A percentile compares a stretch with the other conserved stretches of the same genome.
phyloP scores from a whole-genome alignment of 2,888 invertebrate genomes.

The Monopis laevigella region DNA sequence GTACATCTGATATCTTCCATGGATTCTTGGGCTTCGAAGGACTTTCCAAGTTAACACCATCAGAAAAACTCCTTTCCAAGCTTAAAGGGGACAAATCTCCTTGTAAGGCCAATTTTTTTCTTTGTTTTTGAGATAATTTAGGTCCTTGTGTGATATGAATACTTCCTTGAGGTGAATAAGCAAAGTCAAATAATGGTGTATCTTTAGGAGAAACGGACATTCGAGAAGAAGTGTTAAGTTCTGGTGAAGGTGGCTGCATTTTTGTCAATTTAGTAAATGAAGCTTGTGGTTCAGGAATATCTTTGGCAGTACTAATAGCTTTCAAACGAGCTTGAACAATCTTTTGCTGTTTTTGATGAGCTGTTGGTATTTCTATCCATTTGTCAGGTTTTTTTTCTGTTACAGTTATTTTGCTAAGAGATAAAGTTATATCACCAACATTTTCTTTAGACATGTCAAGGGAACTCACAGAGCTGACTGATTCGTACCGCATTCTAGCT shows the following conservation, averaged over 20 bases:
- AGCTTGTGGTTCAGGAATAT: slow-evolving; percentile 39
- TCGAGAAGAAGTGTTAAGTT: slow-evolving; percentile 27
- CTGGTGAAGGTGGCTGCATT: slow-evolving; percentile 25
- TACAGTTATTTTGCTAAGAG: slow-evolving; percentile 27
- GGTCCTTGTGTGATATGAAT: slow-evolving; percentile 52
- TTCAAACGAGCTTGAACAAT: slow-evolving; percentile 56
- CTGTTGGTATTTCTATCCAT: slow-evolving; percentile 55
- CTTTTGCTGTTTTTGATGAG: slow-evolving; percentile 54
- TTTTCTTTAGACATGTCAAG: slow-evolving; percentile 45
- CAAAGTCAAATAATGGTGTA: slow-evolving; percentile 30
- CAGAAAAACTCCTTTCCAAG: slow-evolving; percentile 33
- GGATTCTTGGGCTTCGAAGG: slow-evolving; percentile 49
- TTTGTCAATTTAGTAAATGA: slow-evolving; percentile 44
- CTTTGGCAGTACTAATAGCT: slow-evolving; percentile 46
- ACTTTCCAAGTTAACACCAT: slow-evolving; percentile 26
- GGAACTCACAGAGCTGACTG: slow-evolving; percentile 47
- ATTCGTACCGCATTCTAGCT: slow-evolving; percentile 49
- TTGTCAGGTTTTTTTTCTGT: slow-evolving; percentile 21
- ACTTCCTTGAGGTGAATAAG: slow-evolving; percentile 39
- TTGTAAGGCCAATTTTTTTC: slow-evolving; percentile 67
- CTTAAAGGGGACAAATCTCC: slow-evolving; percentile 40
- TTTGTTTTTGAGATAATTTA: slow-evolving; percentile 72
- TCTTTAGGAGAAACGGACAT: slow-evolving; percentile 48
- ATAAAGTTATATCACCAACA: slow-evolving; percentile 47
- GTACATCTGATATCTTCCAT: slow-evolving; percentile 43